A percentile compares a stretch with the other conserved stretches of the same genome.
Conservation (phyloP, 1,140 invertebrate species). For the Mactra quadrangularis region DNA sequence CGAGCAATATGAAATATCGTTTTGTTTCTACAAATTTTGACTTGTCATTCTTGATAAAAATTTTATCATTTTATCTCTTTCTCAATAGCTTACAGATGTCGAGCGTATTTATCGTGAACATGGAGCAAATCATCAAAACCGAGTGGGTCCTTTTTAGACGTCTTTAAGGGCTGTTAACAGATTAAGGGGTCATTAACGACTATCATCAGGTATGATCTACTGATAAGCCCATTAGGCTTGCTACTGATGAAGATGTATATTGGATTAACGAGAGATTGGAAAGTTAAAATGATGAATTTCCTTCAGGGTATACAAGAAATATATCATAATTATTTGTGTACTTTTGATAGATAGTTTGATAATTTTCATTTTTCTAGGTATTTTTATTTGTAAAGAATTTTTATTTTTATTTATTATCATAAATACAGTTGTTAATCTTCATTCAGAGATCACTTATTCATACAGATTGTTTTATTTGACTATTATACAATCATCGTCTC, state of each 20-base stretch:
- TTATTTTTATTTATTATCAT: no score
- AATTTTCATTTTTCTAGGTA: no score
- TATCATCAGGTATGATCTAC: slow-evolving; percentile 13
- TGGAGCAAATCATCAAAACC: slow-evolving; percentile 17
- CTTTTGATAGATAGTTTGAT: no score
- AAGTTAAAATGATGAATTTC: no score
- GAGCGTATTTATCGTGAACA: slow-evolving; percentile 9
- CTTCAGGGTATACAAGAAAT: no score
- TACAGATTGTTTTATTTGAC: no score
- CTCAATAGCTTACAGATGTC: slow-evolving; percentile 58
- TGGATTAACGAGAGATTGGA: no score
- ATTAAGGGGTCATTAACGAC: slow-evolving; percentile 55
- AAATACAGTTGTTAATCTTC: no score
- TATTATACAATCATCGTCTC: no score
- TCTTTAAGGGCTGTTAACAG: slow-evolving; percentile 56
- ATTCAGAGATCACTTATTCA: no score
- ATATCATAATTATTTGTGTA: no score
- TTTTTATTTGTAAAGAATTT: no score
- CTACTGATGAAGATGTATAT: slow-evolving; percentile 15
- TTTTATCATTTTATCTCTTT: slow-evolving; percentile 38
- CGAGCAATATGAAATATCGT: slow-evolving; percentile 34
- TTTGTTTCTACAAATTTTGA: slow-evolving; percentile 55
- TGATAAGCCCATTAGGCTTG: slow-evolving; percentile 45
- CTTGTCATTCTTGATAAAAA: slow-evolving; percentile 47
- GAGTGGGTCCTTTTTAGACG: slow-evolving; percentile 22